Conservation (phyloP, 2,113 vertebrate species). For the Gnathochromis pfefferi region DNA sequence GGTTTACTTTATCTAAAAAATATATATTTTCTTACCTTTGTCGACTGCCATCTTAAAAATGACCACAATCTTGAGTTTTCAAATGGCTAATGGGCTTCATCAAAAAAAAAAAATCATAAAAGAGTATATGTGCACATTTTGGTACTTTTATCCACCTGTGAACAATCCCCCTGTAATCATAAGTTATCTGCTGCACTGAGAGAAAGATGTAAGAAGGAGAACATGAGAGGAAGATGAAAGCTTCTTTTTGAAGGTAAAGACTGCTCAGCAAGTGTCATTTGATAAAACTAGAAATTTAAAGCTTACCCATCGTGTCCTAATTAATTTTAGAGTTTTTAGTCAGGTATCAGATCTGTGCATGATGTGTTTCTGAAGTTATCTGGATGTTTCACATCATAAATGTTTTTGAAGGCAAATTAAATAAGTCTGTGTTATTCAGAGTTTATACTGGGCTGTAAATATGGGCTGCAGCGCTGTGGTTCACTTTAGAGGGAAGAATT, state of each 20-base stretch:
- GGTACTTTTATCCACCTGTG: not conserved
- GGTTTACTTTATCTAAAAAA: not conserved
- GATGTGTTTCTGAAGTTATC: not conserved
- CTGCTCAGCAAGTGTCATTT: not conserved
- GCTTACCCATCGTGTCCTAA: not conserved
- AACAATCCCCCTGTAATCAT: not conserved
- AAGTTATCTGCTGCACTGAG: not conserved
- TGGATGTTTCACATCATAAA: not conserved
- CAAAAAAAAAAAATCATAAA: not conserved
- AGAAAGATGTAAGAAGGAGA: not conserved
- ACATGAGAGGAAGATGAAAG: not conserved
- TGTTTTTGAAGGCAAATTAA: not conserved
- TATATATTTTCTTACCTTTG: not conserved
- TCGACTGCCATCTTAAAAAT: not conserved
- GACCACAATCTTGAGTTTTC: not conserved
- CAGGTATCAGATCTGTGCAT: not conserved
- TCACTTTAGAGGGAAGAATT: not conserved
- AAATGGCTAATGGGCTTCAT: not conserved
- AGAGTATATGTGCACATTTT: not conserved
- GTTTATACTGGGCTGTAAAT: not conserved
- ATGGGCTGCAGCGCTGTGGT: not conserved
- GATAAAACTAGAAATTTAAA: not conserved
- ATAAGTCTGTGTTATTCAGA: not conserved
- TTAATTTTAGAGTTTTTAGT: not conserved
- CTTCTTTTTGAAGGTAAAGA: not conserved